Evolutionary conservation across 1,140 invertebrate species (phyloP), one percentile per base, ranked within the genome.

Genomic region (Bombus waltoni): DNA sequence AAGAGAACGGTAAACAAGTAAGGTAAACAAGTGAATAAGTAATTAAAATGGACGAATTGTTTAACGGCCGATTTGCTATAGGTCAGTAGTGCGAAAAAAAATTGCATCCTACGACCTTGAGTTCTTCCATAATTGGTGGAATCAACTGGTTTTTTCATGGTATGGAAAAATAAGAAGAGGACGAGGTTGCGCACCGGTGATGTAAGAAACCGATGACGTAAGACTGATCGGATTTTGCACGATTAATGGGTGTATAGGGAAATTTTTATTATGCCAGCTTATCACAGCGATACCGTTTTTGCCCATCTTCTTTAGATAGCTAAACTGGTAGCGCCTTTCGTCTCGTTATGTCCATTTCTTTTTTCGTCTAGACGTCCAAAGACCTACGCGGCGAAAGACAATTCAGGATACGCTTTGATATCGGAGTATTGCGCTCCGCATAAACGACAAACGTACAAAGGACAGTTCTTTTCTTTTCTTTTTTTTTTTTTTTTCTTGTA

Each of bases 71-170:
- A 81, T 87, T 75, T 74, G 40, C 32, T 73, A 42, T 53, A 65
- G 59, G 73, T 78, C 66, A 68, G 28, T 80, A 59, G 25, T 57
- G 25, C 59, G 47, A 40, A 32, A 87, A 57, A 42, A 40, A 87
- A 59, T 87, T 87, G 72, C 32, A 42, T 84, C 1, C 28, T 53
- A 22, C 71, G 71, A 87, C 89, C 89, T 90, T 90, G 72, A 68
- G 66, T 74, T 47, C 75, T 57, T 35, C 79, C 78, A 79, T 85
- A 89, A 85, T 87, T 78, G 82, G 82, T n/a, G 25, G 81, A 90
- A 87, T 87, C 89, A 70, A 87, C 89, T 72, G 77, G 88, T 85
- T 65, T 85, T 84, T 73, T 18, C 47, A 10, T 1, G 47, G 40
- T 44, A 72, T 78, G 22, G 65, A 81, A 77, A 87, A 85, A 71